A percentile compares a stretch with the other conserved stretches of the same genome.
Evolutionary conservation across 2,888 invertebrate genomes (phyloP).

Genomic region (Osedax fenrisi): DNA sequence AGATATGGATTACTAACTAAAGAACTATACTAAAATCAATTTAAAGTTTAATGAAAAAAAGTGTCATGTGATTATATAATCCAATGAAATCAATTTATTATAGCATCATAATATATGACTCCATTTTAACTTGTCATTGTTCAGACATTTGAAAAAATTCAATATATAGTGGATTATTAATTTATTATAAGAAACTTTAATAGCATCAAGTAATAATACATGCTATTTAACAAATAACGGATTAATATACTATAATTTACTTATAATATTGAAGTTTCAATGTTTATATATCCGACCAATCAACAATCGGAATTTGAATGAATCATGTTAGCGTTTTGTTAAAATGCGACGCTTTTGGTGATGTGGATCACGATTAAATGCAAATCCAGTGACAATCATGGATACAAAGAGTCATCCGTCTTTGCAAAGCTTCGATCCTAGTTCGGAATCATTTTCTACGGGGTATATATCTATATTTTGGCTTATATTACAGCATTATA

Average conservation of each 20-base stretch:
- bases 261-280: too few species aligned
- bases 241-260: too few species aligned
- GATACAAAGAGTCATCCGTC: constrained; percentile 53
- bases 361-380: not conserved
- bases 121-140: not conserved
- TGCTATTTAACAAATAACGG: too few species aligned
- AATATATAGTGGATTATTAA: too few species aligned
- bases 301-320: not conserved
- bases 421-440: constrained; percentile 51
- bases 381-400: constrained; percentile 44
- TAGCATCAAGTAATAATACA: too few species aligned
- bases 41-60: too few species aligned
- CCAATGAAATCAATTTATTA: not conserved
- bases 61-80: not conserved
- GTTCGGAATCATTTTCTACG: constrained; percentile 50
- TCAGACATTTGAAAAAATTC: not conserved
- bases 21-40: too few species aligned
- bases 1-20: too few species aligned
- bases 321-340: not conserved
- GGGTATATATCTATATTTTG: constrained; percentile 51
- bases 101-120: not conserved
- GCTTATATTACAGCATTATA: constrained; percentile 23
- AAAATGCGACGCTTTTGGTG: not conserved
- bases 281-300: not conserved
- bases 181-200: too few species aligned